Base-by-base conservation (phyloP, 2,113 vertebrate genomes). In the Malurus cyaneus region DNA sequence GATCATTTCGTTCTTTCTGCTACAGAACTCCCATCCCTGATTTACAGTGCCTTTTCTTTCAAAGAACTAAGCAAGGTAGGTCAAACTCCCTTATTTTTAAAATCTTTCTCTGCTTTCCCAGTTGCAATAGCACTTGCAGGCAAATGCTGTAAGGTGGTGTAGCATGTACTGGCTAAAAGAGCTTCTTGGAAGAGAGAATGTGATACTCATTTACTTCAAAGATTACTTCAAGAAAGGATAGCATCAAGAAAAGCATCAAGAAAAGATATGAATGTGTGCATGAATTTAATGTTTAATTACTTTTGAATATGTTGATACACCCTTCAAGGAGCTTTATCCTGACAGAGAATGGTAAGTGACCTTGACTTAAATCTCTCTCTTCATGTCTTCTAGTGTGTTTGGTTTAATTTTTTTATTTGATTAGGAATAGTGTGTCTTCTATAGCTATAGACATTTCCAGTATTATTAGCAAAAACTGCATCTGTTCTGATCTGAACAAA, bases 11-110 rank as follows among this genome's bases (percentile, higher is more conserved):
- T 59, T 93, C 96, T 73, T 90, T 82, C 80, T 93, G 82, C 71
- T 92, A 3, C 52, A 70, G 86, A 96, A 61, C 95, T 89, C 71
- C 80, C 80, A 71, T 86, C 89, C 86, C 88, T 82, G 59, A 80
- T 87, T 88, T 88, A 64, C 60, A 86, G 91, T 34, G 87, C 15
- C 15, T 67, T 94, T 95, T 11, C 7, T 88, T 69, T 67, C 81
- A 64, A 65, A 91, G 80, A 92, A 59, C 78, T 91, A 42, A 93
- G 86, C 57, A n/a, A 92, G 97, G 96, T 97, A 97, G 66, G 97
- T 96, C 62, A 86, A 72, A 80, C 50, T 70, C 28, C 76, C 44
- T 79, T 53, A 62, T 8, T 23, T n/a, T 94, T 97, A 94, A 49
- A 52, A 41, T 6, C 9, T 62, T 87, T 94, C 47, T 81, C 11